These are phyloP conservation scores for Nansenia antarctica DNA, from an alignment of 2,113 vertebrate genomes.

Conservation along the genomic window DNA sequence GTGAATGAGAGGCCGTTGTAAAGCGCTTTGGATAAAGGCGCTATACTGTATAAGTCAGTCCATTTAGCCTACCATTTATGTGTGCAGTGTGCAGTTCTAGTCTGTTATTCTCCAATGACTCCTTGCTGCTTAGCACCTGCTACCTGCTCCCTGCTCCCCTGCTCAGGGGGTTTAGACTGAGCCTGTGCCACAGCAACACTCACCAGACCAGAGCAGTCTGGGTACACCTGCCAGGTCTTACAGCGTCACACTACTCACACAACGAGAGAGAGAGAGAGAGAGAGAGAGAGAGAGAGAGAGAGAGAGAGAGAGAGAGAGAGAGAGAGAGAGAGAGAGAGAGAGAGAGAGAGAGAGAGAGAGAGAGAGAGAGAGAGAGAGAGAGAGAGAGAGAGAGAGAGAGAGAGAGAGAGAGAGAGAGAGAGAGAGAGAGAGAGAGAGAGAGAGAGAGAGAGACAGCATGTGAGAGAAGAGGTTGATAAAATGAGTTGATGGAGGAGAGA, in stretches of 20 bases:
- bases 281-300: neutral
- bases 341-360: constrained; percentile 13
- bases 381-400: too few relatives aligned
- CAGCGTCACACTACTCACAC: constrained; percentile 24
- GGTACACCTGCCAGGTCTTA: neutral
- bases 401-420: neutral
- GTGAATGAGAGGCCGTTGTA: constrained; percentile 17
- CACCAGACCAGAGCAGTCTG: constrained; percentile 21
- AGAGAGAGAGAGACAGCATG: neutral
- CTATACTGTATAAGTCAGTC: too few relatives aligned
- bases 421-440: constrained; percentile 6
- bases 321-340: neutral
- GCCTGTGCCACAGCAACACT: constrained; percentile 32
- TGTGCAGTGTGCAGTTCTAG: neutral
- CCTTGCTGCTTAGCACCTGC: constrained; percentile 69
- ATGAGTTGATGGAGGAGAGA: neutral
- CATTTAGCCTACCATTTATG: neutral
- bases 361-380: constrained; percentile 8
- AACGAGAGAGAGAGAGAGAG: constrained; percentile 18
- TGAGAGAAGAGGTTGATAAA: constrained; percentile 17
- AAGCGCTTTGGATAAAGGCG: too few relatives aligned
- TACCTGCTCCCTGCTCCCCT: constrained; percentile 48
- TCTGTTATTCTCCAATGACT: constrained; percentile 54
- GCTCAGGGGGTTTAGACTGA: constrained; percentile 66
- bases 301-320: neutral